Evolutionary conservation across 2,797 vertebrate species (phyloP).

Genomic region (Periophthalmus magnuspinnatus): DNA sequence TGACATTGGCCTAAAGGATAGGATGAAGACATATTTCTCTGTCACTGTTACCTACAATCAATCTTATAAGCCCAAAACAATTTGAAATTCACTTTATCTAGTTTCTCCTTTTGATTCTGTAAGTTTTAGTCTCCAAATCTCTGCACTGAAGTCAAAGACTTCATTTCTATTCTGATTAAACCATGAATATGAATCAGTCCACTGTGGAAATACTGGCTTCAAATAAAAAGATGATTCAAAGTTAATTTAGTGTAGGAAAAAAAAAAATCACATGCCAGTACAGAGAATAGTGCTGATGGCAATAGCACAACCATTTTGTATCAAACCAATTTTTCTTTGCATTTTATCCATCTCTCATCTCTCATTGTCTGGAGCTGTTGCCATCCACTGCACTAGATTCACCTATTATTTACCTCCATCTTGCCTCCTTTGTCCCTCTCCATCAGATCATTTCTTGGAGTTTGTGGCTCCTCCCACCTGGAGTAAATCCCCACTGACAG

Average conservation of each 20-base stretch:
- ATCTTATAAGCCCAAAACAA: not conserved
- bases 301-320: slow-evolving; percentile 22
- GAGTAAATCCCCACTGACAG: slow-evolving; percentile 84
- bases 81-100: not conserved
- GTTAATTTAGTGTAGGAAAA: slow-evolving; percentile 1
- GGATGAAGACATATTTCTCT: not conserved
- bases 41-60: not conserved
- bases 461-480: slow-evolving; percentile 55
- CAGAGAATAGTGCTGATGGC: slow-evolving; percentile 13
- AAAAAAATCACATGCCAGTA: not conserved
- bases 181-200: slow-evolving; percentile 7
- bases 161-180: slow-evolving; percentile 1
- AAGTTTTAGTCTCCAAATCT: not conserved
- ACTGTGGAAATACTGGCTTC: not conserved
- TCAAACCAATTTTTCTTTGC: slow-evolving; percentile 20
- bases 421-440: slow-evolving; percentile 56
- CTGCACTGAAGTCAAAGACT: slow-evolving; percentile 3
- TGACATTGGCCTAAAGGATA: too few species aligned
- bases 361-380: slow-evolving; percentile 65
- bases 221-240: not conserved
- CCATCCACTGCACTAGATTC: slow-evolving; percentile 68
- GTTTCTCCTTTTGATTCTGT: not conserved
- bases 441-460: slow-evolving; percentile 78
- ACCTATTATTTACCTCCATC: slow-evolving; percentile 74
- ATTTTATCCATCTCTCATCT: slow-evolving; percentile 44